phyloP scores from a whole-genome alignment of 2,113 vertebrate species.

The Pavo muticus region DNA sequence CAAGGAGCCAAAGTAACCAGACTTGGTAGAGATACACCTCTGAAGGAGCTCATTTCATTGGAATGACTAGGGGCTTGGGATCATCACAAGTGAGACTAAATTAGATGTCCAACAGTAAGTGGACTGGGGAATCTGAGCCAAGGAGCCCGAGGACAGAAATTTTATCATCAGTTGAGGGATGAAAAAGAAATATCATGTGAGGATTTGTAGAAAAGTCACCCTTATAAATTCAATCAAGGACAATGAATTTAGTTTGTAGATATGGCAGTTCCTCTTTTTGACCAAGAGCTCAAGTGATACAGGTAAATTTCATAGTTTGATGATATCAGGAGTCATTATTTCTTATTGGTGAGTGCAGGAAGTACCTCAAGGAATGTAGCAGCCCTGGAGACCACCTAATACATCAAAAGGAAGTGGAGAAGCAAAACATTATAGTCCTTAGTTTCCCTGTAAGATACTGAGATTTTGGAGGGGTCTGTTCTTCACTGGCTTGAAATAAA shows the following conservation, averaged over 20 bases:
- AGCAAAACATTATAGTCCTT: background rate
- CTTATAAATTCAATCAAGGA: background rate
- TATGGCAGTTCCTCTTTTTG: background rate
- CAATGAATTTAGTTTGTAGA: background rate
- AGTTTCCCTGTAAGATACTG: background rate
- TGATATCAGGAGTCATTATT: background rate
- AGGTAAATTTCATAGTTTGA: background rate
- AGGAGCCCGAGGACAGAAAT: background rate
- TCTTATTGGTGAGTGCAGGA: conserved; percentile 7
- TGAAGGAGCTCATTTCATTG: background rate
- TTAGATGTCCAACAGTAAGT: background rate
- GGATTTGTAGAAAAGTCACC: background rate
- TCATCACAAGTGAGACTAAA: background rate
- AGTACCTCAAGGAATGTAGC: background rate
- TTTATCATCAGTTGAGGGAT: background rate
- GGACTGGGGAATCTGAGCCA: background rate
- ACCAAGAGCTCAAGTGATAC: background rate
- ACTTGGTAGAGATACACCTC: background rate
- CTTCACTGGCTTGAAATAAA: background rate
- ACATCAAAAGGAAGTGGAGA: background rate
- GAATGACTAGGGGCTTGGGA: background rate
- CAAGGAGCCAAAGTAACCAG: background rate
- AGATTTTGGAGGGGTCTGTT: background rate
- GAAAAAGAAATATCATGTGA: background rate
- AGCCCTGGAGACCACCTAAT: background rate